Percentiles rank a stretch among this genome's conserved stretches.
Conservation (phyloP, 2,888 invertebrate species). For the Coecobrya sp. region DNA sequence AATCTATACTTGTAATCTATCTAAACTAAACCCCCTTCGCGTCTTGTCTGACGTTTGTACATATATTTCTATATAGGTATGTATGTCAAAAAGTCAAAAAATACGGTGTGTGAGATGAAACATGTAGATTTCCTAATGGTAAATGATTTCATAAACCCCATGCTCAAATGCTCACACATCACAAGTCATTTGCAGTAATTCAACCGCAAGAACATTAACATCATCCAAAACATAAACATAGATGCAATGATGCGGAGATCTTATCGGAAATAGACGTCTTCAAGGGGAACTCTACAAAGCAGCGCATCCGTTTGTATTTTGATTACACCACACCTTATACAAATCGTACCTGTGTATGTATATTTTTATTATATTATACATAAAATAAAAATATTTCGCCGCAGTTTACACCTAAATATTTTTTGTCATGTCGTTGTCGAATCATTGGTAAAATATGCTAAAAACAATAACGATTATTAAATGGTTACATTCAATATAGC, state of each 20-base stretch:
- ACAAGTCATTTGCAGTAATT: slow-evolving; percentile 68
- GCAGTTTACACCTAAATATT: too few species aligned
- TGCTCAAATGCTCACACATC: slow-evolving; percentile 73
- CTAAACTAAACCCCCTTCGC: slow-evolving; percentile 84
- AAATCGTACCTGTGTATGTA: too few species aligned
- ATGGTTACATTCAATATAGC: too few species aligned
- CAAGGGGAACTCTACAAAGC: slow-evolving; percentile 22
- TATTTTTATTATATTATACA: too few species aligned
- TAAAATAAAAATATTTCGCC: too few species aligned
- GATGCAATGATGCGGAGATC: slow-evolving; percentile 63
- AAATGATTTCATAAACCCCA: slow-evolving; percentile 76
- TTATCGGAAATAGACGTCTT: slow-evolving; percentile 67
- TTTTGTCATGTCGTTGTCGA: too few species aligned
- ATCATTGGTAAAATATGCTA: too few species aligned
- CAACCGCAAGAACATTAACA: slow-evolving; percentile 16
- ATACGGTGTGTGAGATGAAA: slow-evolving; percentile 79
- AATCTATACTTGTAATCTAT: slow-evolving; percentile 84
- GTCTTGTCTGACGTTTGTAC: slow-evolving; percentile 85
- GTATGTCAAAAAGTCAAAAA: slow-evolving; percentile 84
- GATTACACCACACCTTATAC: too few species aligned
- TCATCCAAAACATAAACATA: slow-evolving; percentile 3
- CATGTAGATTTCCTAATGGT: slow-evolving; percentile 76
- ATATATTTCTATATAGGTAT: neutral
- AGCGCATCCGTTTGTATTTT: neutral
- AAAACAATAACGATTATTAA: too few species aligned